Conservation (phyloP, 2,113 vertebrate species). For the Trichomycterus rosablanca region DNA sequence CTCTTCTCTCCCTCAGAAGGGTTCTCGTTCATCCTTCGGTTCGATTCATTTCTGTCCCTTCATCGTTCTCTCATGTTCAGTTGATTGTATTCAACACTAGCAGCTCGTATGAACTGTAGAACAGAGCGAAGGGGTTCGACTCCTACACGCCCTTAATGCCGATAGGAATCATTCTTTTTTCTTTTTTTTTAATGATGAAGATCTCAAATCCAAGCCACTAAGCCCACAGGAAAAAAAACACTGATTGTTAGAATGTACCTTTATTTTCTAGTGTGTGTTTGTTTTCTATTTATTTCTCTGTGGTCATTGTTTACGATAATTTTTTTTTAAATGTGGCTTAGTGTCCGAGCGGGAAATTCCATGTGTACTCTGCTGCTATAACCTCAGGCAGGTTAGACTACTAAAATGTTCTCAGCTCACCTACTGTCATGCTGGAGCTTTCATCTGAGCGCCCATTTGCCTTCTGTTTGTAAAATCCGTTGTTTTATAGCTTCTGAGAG, state of each 20-base stretch:
- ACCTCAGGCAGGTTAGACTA: slow-evolving; percentile 50
- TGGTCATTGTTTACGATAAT: slow-evolving; percentile 34
- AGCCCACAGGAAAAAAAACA: slow-evolving; percentile 52
- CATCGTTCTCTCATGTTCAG: no score
- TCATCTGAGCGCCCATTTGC: slow-evolving; percentile 44
- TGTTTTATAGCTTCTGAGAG: slow-evolving; percentile 45
- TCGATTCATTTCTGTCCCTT: no score
- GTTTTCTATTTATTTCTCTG: slow-evolving; percentile 29
- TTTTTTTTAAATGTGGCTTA: slow-evolving; percentile 15
- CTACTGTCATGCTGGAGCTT: slow-evolving; percentile 34
- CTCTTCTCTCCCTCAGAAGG: not conserved
- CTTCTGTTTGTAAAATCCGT: slow-evolving; percentile 55
- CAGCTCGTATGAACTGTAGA: no score
- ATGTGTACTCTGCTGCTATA: slow-evolving; percentile 61
- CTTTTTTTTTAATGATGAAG: slow-evolving; percentile 53
- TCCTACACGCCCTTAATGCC: no score
- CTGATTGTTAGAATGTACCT: slow-evolving; percentile 1
- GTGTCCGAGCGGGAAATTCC: slow-evolving; percentile 33
- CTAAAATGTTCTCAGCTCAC: no score
- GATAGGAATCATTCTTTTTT: no score
- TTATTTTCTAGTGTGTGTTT: no score
- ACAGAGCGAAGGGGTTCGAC: no score
- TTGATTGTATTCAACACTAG: no score
- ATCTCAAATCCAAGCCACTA: slow-evolving; percentile 67
- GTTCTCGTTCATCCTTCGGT: not conserved